These are phyloP conservation scores for Gorsachius magnificus DNA, from an alignment of 2,797 vertebrate species.

Conservation along the genomic window DNA sequence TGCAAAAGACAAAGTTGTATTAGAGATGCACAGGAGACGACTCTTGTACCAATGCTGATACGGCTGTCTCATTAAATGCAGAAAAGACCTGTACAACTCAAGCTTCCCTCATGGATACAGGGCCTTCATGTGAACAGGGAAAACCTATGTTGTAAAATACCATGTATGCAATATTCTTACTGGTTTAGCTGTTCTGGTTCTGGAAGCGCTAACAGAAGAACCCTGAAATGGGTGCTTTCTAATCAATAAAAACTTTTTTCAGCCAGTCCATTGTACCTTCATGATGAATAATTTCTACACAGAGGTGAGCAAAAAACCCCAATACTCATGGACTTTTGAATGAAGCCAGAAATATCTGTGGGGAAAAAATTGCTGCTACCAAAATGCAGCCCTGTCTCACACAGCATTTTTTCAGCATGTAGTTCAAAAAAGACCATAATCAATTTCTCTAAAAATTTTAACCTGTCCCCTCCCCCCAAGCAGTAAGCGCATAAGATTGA, in stretches of 20 bases:
- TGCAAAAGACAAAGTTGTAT: not conserved
- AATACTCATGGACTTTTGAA: not conserved
- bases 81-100: not conserved
- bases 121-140: not conserved
- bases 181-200: not conserved
- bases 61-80: not conserved
- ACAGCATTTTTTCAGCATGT: not conserved
- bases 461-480: not conserved
- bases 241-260: not conserved
- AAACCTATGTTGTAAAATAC: not conserved
- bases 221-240: conserved; percentile 2
- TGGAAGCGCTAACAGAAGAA: not conserved
- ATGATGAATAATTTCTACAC: not conserved
- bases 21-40: not conserved
- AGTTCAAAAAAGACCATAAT: not conserved
- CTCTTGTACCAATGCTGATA: not conserved
- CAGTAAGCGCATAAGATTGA: conserved; percentile 64
- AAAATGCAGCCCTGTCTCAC: not conserved
- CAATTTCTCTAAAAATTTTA: conserved; percentile 5
- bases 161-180: not conserved
- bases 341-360: not conserved
- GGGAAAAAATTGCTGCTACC: not conserved
- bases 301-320: not conserved
- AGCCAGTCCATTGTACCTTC: not conserved
- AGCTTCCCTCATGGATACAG: not conserved